These are phyloP conservation scores for Phenganax marumi DNA, from an alignment of 92 coral and sea anemone species.

Conservation along the genomic window DNA sequence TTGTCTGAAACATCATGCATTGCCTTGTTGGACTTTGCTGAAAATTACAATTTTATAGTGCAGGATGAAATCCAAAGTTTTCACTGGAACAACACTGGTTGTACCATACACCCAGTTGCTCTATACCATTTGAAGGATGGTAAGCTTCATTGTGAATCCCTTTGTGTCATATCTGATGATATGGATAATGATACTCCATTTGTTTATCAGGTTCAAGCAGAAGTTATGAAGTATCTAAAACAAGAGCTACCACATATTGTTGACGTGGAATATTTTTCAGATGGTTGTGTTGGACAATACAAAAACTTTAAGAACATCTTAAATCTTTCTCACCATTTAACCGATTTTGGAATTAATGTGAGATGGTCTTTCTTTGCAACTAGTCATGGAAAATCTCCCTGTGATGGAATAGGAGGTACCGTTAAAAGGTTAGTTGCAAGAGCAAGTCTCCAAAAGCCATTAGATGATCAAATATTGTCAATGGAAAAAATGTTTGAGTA, in stretches of 20 bases:
- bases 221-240: conserved; percentile 8
- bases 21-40: conserved; percentile 36
- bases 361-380: conserved; percentile 32
- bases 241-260: conserved; percentile 10
- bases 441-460: conserved; percentile 16
- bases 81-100: conserved; percentile 46
- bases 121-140: conserved; percentile 35
- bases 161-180: conserved; percentile 46
- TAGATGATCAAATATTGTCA: conserved; percentile 26
- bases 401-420: conserved; percentile 31
- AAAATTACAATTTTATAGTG: conserved; percentile 29
- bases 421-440: conserved; percentile 20
- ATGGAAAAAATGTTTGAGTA: conserved; percentile 47
- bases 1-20: too few relatives aligned
- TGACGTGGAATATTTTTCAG: conserved; percentile 24
- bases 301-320: conserved; percentile 29
- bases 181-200: conserved; percentile 24
- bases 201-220: conserved; percentile 28
- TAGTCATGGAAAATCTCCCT: conserved; percentile 34
- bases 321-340: conserved; percentile 19
- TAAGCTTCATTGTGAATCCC: conserved; percentile 28
- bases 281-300: conserved; percentile 29
- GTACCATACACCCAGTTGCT: conserved; percentile 46
- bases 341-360: conserved; percentile 24
- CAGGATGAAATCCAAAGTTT: conserved; percentile 31